A percentile compares a stretch with the other conserved stretches of the same genome.
These are phyloP conservation scores for Heliothis subflexa DNA, from an alignment of 1,140 invertebrate species.

Conservation along the genomic window DNA sequence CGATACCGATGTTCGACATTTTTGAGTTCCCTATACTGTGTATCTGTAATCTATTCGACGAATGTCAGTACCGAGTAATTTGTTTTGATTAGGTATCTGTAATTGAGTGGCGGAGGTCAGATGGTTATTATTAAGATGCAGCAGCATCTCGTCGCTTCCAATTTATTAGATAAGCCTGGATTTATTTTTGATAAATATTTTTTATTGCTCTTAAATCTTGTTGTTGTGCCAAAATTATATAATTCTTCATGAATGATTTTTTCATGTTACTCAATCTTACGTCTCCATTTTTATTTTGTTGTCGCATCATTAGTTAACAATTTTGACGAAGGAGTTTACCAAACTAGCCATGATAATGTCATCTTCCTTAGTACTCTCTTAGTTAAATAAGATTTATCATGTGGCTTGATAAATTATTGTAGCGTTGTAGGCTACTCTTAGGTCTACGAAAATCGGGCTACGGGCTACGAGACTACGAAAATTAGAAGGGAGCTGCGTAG, in stretches of 20 bases:
- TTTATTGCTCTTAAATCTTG: no score
- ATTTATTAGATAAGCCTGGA: no score
- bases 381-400: not conserved
- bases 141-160: not conserved
- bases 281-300: not conserved
- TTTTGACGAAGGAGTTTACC: not conserved
- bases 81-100: not conserved
- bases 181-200: no score
- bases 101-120: not conserved
- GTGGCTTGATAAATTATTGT: no score
- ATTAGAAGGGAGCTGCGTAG: not conserved
- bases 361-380: not conserved
- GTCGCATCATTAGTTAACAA: not conserved
- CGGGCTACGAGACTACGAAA: not conserved
- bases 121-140: not conserved
- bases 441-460: not conserved
- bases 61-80: not conserved
- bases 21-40: constrained; percentile 5
- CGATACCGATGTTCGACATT: constrained; percentile 8
- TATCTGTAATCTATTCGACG: not conserved
- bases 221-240: not conserved
- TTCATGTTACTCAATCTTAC: not conserved
- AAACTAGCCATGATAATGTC: not conserved
- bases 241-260: not conserved
- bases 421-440: not conserved